Percentiles rank a stretch among this genome's conserved stretches.
Conservation (phyloP, 2,797 vertebrate genomes). For the Coregonus sp. region DNA sequence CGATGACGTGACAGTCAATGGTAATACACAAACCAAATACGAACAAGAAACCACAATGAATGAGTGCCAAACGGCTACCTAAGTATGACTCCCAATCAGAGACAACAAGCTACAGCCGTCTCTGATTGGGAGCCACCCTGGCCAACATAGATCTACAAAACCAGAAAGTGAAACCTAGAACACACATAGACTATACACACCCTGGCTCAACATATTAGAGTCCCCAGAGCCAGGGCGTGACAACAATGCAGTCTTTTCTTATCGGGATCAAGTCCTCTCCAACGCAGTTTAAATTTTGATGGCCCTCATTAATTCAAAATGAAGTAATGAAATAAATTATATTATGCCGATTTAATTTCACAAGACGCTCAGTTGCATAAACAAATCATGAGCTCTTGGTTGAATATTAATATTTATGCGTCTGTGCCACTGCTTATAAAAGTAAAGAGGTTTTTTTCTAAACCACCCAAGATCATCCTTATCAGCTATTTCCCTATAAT, state of each 20-base stretch:
- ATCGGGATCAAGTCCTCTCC: constrained; percentile 30
- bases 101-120: no score
- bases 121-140: no score
- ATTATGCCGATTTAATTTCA: constrained; percentile 66
- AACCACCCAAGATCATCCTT: constrained; percentile 35
- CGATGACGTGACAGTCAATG: no score
- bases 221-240: no score
- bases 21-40: no score
- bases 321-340: constrained; percentile 55
- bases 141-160: no score
- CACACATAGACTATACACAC: no score
- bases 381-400: constrained; percentile 61
- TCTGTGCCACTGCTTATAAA: constrained; percentile 51
- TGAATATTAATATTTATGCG: constrained; percentile 65
- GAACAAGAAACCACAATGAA: no score
- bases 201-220: no score
- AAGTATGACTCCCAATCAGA: no score
- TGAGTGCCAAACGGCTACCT: no score
- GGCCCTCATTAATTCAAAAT: constrained; percentile 52
- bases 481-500: background rate
- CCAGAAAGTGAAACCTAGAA: no score
- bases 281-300: constrained; percentile 52
- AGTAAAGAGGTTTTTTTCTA: constrained; percentile 44
- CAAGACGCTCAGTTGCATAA: constrained; percentile 62
- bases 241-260: constrained; percentile 15